Evolutionary conservation across 2,797 vertebrate species (phyloP).

Genomic region (Synanceia verrucosa): DNA sequence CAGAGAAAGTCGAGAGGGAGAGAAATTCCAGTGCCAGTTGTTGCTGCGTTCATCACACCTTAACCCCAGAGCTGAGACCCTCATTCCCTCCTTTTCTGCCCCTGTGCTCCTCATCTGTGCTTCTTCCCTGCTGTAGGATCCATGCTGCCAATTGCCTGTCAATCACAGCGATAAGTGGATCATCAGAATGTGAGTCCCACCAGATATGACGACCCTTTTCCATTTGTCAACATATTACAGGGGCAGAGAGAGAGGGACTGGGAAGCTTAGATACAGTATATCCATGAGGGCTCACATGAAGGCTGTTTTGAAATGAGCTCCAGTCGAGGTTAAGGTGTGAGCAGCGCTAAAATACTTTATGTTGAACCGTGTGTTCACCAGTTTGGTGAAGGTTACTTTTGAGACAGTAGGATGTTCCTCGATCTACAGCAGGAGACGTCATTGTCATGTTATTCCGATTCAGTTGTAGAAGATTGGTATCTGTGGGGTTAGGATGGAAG

Average conservation of each 20-base stretch:
- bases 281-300: neutral
- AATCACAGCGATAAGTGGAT: conserved; percentile 41
- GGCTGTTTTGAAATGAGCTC: conserved; percentile 24
- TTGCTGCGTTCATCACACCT: conserved; percentile 70
- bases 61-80: conserved; percentile 62
- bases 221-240: conserved; percentile 19
- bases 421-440: neutral
- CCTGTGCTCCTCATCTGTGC: neutral
- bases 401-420: conserved; percentile 20
- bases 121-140: neutral
- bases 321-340: conserved; percentile 63
- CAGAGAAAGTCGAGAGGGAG: conserved; percentile 49
- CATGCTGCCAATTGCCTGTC: conserved; percentile 22
- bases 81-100: conserved; percentile 18
- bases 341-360: conserved; percentile 45
- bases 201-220: conserved; percentile 6
- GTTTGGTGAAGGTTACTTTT: conserved; percentile 28
- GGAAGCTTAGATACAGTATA: conserved; percentile 13
- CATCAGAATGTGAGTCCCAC: conserved; percentile 22
- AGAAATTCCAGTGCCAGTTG: conserved; percentile 52
- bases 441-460: conserved; percentile 32
- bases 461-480: conserved; percentile 39
- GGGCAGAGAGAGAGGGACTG: conserved; percentile 18
- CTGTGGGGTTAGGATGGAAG: conserved; percentile 53
- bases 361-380: conserved; percentile 20